Evolutionary conservation across 2,113 vertebrate genomes (phyloP).

Genomic region (Casuarius casuarius): DNA sequence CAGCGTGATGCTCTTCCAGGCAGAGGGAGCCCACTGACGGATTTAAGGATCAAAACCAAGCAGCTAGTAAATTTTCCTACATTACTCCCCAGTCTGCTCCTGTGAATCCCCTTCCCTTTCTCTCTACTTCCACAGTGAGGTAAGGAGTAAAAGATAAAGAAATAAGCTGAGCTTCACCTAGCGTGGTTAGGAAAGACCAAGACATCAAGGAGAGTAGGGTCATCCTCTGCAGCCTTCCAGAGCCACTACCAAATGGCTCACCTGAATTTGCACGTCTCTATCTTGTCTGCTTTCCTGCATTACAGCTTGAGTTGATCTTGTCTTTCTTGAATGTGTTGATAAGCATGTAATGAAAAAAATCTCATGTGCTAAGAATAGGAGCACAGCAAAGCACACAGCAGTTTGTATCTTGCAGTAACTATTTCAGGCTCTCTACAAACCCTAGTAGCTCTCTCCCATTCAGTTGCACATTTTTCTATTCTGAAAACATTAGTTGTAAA

Average conservation of each 20-base stretch:
- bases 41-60: neutral
- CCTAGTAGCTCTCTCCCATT: neutral
- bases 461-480: neutral
- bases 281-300: neutral
- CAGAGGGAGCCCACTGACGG: neutral
- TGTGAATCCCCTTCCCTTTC: neutral
- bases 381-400: neutral
- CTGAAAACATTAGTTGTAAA: neutral
- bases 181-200: neutral
- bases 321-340: neutral
- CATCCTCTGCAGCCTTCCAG: neutral
- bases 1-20: neutral
- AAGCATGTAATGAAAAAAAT: neutral
- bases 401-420: neutral
- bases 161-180: neutral
- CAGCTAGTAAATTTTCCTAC: neutral
- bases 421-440: slow-evolving; percentile 26
- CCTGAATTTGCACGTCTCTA: neutral
- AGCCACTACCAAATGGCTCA: neutral
- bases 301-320: neutral
- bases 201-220: neutral
- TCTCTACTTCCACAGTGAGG: too few relatives aligned
- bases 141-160: neutral
- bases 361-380: neutral
- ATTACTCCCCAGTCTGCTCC: neutral